Base-by-base conservation (phyloP, 2,797 vertebrate species). In the Alauda arvensis region DNA sequence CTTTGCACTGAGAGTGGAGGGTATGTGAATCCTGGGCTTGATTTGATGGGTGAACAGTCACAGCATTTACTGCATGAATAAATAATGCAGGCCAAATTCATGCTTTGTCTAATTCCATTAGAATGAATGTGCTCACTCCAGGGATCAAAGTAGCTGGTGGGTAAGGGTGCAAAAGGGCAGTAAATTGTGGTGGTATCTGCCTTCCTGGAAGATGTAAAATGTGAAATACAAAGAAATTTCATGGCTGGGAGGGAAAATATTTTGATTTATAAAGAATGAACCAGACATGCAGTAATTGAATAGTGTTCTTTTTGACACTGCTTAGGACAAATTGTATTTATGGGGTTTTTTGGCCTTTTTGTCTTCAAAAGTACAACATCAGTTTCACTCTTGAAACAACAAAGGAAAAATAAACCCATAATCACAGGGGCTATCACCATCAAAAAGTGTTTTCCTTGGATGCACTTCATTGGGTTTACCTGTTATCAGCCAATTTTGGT, bases 21-120 rank as follows among this genome's bases (percentile, higher is more conserved):
- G 25, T 1, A 15, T 10, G 14, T 65, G 42, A 79, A 8, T 61
- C 29, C 25, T 62, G 63, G 52, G 16, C 23, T 84, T 56, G 59
- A 31, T 80, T 31, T 65, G 43, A 63, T 61, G 46, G 33, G 33
- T 63, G 28, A 67, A 24, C 17, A 43, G 12, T 67, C 46, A 37
- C 26, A 57, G 49, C 26, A 33, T 67, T 34, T 63, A 14, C 79
- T 68, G 23, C 57, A 39, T 72, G 52, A 87, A 78, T 80, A 85
- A 89, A 55, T 43, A 89, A 80, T 1, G 10, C 31, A 48, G 63
- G 60, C 26, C 56, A 87, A 82, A 89, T 68, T 63, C 43, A 69
- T 42, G 33, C 29, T 60, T 77, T 77, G 46, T 80, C 66, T 83
- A 78, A 81, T 77, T 75, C 67, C 31, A 42, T 83, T 88, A 83